A percentile compares a stretch with the other conserved stretches of the same genome.
Conservation (phyloP, 2,888 invertebrate species). For the Himalopsyche japonica region DNA sequence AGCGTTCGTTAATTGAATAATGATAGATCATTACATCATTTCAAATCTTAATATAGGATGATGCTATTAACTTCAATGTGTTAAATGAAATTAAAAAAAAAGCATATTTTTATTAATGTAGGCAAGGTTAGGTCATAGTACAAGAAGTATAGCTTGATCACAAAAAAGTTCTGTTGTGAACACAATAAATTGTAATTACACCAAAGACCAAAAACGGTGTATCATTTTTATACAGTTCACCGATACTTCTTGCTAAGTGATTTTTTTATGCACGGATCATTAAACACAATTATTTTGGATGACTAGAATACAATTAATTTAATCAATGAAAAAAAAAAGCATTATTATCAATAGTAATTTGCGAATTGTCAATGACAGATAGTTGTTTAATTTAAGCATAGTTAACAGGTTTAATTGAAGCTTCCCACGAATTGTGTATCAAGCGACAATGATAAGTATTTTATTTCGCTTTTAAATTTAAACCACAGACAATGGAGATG, state of each 20-base stretch:
- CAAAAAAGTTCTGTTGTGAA: no score
- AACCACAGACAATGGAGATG: no score
- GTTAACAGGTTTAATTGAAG: neutral
- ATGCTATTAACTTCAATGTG: neutral
- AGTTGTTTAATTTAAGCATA: neutral
- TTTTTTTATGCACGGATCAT: neutral
- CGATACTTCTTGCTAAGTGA: no score
- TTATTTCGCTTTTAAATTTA: no score
- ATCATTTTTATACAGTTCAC: no score
- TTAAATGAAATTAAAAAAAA: neutral
- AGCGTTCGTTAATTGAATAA: slow-evolving; percentile 8
- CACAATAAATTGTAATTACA: no score
- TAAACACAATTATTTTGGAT: neutral
- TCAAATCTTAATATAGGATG: neutral
- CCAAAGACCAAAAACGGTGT: no score
- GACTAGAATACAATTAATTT: neutral
- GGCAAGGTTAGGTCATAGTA: neutral
- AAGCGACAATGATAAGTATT: no score
- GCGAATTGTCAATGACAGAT: neutral
- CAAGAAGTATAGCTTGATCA: no score
- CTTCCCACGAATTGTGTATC: neutral
- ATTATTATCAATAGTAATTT: neutral
- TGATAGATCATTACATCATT: neutral
- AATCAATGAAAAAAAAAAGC: neutral
- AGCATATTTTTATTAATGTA: neutral